Evolutionary conservation across 2,113 vertebrate genomes (phyloP), one percentile per base, ranked within the genome.

Genomic region (Rhombomys opimus): DNA sequence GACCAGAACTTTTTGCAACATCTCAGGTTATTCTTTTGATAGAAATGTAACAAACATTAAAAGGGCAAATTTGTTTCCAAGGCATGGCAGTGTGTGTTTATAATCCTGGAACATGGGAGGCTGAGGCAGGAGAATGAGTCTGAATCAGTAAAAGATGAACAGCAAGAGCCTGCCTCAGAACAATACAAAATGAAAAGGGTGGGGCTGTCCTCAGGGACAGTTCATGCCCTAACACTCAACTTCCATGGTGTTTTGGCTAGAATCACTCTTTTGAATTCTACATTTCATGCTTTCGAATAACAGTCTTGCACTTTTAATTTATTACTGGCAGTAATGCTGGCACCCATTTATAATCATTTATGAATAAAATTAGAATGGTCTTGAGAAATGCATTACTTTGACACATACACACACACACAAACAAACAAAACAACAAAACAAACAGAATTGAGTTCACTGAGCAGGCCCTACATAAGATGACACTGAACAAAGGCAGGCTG

Each of bases 321-420:
- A 85, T 94, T 82, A 72, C 67, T 92, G 96, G 76, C 75, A 94
- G 25, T 54, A 96, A 94, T 41, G 88, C 23, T 94, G 63, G 75
- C 41, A 87, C 78, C n/a, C 63, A 87, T 50, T 96, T 95, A 68
- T 18, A 87, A 96, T 81, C 59, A 94, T 61, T 76, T 95, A 80
- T 54, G 67, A 59, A 78, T 88, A 94, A 97, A 96, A 91, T 87
- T 57, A 94, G 52, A 93, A 89, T 18, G 18, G 63, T 90, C 65
- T 91, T 77, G 63, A 75, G 46, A 87, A 67, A 85, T 32, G 87
- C 12, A 76, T 2, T 20, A 90, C 84, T 96, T 87, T 93, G 75
- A 63, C n/a, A 35, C 50, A 78, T 1, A 80, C 10, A 59, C 32
- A 35, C 5, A 17, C 32, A 17, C 5, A 68, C 67, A 35, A 30